These are phyloP conservation scores for Anarrhichthys ocellatus DNA, from an alignment of 2,113 vertebrate genomes.

Conservation along the genomic window DNA sequence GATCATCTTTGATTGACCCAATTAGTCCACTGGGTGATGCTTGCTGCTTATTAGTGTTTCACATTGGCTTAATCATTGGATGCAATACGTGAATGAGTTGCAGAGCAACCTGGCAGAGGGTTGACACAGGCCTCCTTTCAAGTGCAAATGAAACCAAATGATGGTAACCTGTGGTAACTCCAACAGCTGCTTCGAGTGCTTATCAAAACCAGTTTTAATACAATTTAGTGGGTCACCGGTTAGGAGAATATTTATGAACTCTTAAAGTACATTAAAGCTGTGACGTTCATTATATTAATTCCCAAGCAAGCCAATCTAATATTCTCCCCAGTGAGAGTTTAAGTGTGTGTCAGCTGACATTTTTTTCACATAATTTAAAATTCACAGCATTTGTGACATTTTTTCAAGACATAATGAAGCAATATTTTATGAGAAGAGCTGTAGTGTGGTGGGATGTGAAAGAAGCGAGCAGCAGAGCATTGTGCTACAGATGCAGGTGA, in stretches of 20 bases:
- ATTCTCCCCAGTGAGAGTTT: slow-evolving; percentile 42
- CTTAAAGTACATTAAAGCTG: background rate
- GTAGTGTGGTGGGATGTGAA: slow-evolving; percentile 68
- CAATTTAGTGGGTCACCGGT: slow-evolving; percentile 52
- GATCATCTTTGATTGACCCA: slow-evolving; percentile 81
- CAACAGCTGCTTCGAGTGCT: slow-evolving; percentile 52
- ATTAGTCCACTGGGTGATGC: slow-evolving; percentile 80
- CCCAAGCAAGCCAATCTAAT: slow-evolving; percentile 18
- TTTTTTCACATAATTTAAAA: slow-evolving; percentile 58
- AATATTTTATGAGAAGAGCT: slow-evolving; percentile 77
- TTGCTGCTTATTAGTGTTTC: slow-evolving; percentile 78
- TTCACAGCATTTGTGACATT: slow-evolving; percentile 51
- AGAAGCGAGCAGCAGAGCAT: slow-evolving; percentile 75
- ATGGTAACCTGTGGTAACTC: slow-evolving; percentile 61
- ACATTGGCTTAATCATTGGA: slow-evolving; percentile 75
- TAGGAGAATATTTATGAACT: slow-evolving; percentile 23
- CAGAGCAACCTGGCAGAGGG: slow-evolving; percentile 65
- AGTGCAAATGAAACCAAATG: slow-evolving; percentile 71
- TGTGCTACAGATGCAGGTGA: slow-evolving; percentile 84
- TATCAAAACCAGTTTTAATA: slow-evolving; percentile 35
- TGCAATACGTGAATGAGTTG: slow-evolving; percentile 70
- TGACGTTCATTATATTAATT: slow-evolving; percentile 22
- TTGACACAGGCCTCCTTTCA: slow-evolving; percentile 65
- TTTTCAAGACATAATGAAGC: slow-evolving; percentile 70
- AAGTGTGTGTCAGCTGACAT: slow-evolving; percentile 33